Conservation (phyloP, 2,888 invertebrate species). For the Ypsolopha scabrella region DNA sequence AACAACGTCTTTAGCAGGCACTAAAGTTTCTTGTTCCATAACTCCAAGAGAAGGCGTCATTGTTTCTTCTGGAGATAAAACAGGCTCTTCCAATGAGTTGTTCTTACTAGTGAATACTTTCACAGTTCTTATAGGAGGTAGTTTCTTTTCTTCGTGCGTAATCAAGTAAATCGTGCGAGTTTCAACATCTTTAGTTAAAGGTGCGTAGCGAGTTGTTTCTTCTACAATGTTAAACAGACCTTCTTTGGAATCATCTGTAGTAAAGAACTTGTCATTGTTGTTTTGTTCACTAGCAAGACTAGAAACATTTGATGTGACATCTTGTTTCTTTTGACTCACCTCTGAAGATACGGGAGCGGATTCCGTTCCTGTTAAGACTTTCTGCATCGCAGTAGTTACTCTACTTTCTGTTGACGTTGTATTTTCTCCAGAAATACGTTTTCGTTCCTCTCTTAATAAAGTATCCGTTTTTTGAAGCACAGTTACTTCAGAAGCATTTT, state of each 20-base stretch:
- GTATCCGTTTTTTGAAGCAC: conserved; percentile 35
- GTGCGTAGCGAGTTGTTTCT: conserved; percentile 38
- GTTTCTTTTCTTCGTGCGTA: conserved; percentile 78
- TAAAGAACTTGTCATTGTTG: conserved; percentile 49
- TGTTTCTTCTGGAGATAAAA: background rate
- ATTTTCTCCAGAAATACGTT: conserved; percentile 2
- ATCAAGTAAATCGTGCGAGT: conserved; percentile 73
- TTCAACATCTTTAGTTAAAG: conserved; percentile 33
- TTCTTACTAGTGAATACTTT: conserved; percentile 73
- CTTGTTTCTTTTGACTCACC: conserved; percentile 8
- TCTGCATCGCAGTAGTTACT: background rate
- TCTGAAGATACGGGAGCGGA: background rate
- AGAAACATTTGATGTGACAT: conserved; percentile 11
- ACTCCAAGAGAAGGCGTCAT: background rate
- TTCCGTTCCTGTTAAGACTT: background rate
- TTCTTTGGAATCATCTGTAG: conserved; percentile 29
- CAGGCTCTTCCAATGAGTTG: conserved; percentile 47
- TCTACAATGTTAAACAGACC: conserved; percentile 36
- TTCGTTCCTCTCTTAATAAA: conserved; percentile 13
- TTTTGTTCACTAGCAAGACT: conserved; percentile 41
- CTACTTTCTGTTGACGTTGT: conserved; percentile 12
- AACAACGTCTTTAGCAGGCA: no score
- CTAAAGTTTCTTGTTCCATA: no score
- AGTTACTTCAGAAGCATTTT: conserved; percentile 41
- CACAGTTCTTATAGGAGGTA: conserved; percentile 71